Base-by-base conservation (phyloP, 2,888 invertebrate genomes). In the Linyphia triangularis region DNA sequence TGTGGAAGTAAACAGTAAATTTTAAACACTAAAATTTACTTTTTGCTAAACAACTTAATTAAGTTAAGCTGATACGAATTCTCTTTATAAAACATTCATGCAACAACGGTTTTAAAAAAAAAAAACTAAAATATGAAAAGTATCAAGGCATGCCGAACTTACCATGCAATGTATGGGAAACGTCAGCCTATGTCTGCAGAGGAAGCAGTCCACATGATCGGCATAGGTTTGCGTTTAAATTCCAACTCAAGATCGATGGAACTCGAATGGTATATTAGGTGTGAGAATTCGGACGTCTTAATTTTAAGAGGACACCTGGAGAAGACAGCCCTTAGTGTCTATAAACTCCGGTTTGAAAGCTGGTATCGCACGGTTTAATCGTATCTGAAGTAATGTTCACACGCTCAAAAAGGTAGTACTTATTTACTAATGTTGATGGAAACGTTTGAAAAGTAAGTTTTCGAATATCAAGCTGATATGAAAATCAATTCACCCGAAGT, bases 101-200 rank as follows among this genome's bases (percentile, higher is more conserved):
- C 43, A 43, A 16, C n/a, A n/a, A 43, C 13, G n/a, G 13, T 43
- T 2, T 2, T 43, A 43, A n/a, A 3, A 43, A 43, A 43, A 43
- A n/a, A 43, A 43, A 43, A 43, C n/a, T 43, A 2, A 59, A 10
- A n/a, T 2, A 59, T 9, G 19, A 9, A 3, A 65, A 65, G 9
- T 28, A 26, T 28, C 5, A 30, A 30, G 30, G n/a, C n/a, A 37
- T 22, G 7, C 13, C n/a, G 33, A 33, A 73, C 83, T 83, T 43
- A 83, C 83, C 83, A 83, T 26, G 19, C 9, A 19, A 61, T 10
- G 28, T 69, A 24, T 24, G 33, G 9, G 26, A 22, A 79, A 19
- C 16, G 63, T 72, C 73, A 84, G 26, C 84, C 84, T n/a, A 84
- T 75, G 24, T 84, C 84, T n/a, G 84, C 73, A 30, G 84, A 84